A percentile compares a stretch with the other conserved stretches of the same genome.
phyloP scores from a whole-genome alignment of 1,140 invertebrate species.

The Tetraneura akinire region DNA sequence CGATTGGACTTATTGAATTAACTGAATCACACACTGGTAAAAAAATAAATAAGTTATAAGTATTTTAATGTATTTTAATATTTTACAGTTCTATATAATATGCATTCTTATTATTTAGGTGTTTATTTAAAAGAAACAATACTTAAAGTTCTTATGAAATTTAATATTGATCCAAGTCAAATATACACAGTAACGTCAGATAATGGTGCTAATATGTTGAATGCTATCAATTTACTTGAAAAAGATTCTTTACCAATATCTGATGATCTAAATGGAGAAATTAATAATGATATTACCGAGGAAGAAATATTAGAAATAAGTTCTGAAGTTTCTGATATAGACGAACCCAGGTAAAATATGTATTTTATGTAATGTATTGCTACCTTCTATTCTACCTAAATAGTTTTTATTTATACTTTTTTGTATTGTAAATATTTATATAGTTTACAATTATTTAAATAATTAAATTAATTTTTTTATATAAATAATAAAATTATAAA shows the following conservation, averaged over 20 bases:
- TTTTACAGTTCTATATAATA: background rate
- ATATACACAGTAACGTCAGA: slow-evolving; percentile 54
- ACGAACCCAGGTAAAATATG: too few relatives aligned
- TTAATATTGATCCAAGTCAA: slow-evolving; percentile 8
- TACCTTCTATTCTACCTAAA: background rate
- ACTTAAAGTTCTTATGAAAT: background rate
- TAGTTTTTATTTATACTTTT: background rate
- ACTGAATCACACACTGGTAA: background rate
- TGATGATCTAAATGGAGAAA: too few relatives aligned
- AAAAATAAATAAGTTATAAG: background rate
- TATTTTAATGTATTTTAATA: background rate
- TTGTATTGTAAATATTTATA: background rate
- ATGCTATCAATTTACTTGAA: slow-evolving; percentile 37
- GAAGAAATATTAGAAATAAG: too few relatives aligned
- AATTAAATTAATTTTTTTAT: background rate
- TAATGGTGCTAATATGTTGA: too few relatives aligned
- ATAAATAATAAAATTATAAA: background rate
- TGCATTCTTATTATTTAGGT: background rate
- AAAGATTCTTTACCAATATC: too few relatives aligned
- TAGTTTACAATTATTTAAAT: background rate
- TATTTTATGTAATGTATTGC: slow-evolving; percentile 42
- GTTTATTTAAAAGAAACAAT: slow-evolving; percentile 3
- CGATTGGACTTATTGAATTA: slow-evolving; percentile 5
- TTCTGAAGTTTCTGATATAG: too few relatives aligned
- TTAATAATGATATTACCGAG: too few relatives aligned